Conservation (phyloP, 1,140 invertebrate genomes). For the Drosophila kohkoa region DNA sequence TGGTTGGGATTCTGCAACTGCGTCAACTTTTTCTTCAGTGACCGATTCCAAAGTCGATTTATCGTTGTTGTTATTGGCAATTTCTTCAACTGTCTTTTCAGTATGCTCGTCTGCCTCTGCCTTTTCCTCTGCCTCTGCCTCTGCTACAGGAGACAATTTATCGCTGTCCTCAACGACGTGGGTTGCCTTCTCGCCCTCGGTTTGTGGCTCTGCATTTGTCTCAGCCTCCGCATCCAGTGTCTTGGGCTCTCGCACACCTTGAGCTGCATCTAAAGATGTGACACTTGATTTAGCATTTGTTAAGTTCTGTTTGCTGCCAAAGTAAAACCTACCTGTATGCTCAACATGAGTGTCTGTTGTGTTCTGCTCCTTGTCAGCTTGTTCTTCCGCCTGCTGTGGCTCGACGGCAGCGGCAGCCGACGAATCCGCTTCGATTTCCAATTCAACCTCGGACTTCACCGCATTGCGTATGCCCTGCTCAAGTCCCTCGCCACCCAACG, state of each 20-base stretch:
- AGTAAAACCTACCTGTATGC: conserved; percentile 30
- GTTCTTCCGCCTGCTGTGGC: conserved; percentile 32
- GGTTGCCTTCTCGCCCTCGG: background rate
- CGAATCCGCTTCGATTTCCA: conserved; percentile 51
- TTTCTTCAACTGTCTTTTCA: background rate
- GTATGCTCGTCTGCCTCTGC: background rate
- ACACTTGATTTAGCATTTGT: background rate
- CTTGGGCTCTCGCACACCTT: conserved; percentile 60
- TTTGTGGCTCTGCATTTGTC: background rate
- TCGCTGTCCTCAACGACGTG: conserved; percentile 3
- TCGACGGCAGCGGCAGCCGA: conserved; percentile 16
- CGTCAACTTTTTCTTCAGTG: background rate
- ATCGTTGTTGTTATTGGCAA: background rate
- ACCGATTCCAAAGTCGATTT: background rate
- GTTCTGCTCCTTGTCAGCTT: conserved; percentile 10
- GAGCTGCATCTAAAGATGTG: conserved; percentile 13
- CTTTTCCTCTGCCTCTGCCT: background rate
- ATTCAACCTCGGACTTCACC: conserved; percentile 70
- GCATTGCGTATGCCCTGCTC: conserved; percentile 71
- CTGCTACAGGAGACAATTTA: background rate
- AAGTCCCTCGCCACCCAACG: conserved; percentile 50
- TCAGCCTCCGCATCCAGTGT: conserved; percentile 37
- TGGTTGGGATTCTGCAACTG: background rate
- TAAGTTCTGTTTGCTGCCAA: background rate
- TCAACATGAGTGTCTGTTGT: conserved; percentile 15